phyloP scores from a whole-genome alignment of 2,888 invertebrate species.

The Eupithecia inturbata region DNA sequence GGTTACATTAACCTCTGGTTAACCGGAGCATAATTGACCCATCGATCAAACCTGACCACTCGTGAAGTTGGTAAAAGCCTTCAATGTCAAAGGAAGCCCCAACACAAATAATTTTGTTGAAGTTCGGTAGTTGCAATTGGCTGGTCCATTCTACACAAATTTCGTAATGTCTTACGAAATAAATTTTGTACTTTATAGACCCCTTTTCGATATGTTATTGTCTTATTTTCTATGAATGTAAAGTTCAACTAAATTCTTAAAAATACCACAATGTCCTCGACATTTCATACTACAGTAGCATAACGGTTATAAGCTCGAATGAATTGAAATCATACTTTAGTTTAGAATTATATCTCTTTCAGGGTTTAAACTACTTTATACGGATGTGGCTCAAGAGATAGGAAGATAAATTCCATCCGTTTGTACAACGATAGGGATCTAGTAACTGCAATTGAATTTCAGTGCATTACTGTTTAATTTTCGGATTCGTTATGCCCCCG shows the following conservation, averaged over 20 bases:
- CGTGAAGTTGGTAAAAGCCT: conserved; percentile 36
- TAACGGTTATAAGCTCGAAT: conserved; percentile 10
- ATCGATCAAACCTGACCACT: conserved; percentile 50
- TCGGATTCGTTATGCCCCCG: neutral
- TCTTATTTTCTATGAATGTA: neutral
- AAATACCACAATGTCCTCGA: neutral
- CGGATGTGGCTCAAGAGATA: conserved; percentile 27
- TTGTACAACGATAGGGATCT: conserved; percentile 18
- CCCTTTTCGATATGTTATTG: neutral
- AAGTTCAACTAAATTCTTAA: neutral
- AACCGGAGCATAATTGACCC: conserved; percentile 58
- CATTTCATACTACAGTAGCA: conserved; percentile 9
- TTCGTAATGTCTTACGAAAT: neutral
- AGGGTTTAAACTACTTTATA: neutral
- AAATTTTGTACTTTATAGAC: neutral
- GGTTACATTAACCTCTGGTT: conserved; percentile 55
- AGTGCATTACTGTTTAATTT: neutral
- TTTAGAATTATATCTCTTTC: neutral
- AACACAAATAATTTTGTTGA: conserved; percentile 25
- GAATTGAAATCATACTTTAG: conserved; percentile 9
- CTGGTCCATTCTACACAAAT: conserved; percentile 15
- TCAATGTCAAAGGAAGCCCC: conserved; percentile 43
- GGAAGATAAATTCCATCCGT: conserved; percentile 24
- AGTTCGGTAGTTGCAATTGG: conserved; percentile 16
- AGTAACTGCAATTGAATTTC: conserved; percentile 9